Evolutionary conservation across 1,140 invertebrate genomes (phyloP).

Genomic region (Macrobrachium rosenbergii): DNA sequence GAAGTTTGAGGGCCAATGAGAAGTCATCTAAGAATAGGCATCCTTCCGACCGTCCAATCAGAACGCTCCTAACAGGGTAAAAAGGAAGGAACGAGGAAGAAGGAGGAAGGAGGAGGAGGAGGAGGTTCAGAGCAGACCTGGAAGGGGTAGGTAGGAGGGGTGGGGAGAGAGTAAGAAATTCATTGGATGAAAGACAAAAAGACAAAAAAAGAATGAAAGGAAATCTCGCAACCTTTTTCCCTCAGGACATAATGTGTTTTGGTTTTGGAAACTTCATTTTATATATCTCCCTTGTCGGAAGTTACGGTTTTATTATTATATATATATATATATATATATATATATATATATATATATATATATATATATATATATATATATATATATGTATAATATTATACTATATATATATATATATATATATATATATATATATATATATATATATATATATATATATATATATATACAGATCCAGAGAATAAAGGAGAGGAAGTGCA

Average conservation of each 20-base stretch:
- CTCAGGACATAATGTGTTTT: too few species aligned
- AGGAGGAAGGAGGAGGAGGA: too few species aligned
- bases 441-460: conserved; percentile 22
- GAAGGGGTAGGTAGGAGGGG: too few species aligned
- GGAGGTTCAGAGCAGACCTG: too few species aligned
- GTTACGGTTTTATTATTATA: not conserved
- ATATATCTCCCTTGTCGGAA: too few species aligned
- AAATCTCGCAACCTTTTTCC: too few species aligned
- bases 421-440: not conserved
- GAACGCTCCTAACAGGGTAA: not conserved
- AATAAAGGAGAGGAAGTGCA: too few species aligned
- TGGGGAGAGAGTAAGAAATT: too few species aligned
- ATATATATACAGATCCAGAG: not conserved
- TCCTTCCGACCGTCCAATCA: not conserved
- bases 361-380: conserved; percentile 13
- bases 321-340: not conserved
- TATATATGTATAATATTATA: conserved; percentile 14
- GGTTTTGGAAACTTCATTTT: too few species aligned
- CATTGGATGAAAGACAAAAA: too few species aligned
- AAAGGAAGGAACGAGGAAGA: too few species aligned
- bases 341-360: conserved; percentile 22
- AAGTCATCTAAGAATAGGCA: not conserved
- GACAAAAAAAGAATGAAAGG: too few species aligned
- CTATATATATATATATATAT: not conserved
- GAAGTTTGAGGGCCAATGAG: conserved; percentile 23